Percentiles rank a stretch among this genome's conserved stretches.
These are phyloP conservation scores for Saccostrea cuccullata DNA, from an alignment of 1,140 invertebrate species.

Conservation along the genomic window DNA sequence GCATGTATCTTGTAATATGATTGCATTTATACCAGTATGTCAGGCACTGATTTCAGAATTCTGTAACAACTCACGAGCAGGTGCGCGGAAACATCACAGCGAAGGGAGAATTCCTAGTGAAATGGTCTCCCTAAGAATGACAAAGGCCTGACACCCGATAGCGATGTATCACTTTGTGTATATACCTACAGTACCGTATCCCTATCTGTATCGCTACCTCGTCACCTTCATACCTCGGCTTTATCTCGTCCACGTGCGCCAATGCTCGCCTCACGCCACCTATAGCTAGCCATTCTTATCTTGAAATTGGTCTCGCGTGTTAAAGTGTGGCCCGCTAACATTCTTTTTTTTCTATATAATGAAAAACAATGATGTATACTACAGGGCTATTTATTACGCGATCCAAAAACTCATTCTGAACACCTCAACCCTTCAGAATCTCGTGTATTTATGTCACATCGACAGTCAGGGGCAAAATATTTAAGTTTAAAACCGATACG, in stretches of 20 bases:
- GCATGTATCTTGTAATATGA: too few relatives aligned
- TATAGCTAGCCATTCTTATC: background rate
- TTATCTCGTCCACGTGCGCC: background rate
- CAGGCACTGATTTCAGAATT: too few relatives aligned
- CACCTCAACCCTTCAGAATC: background rate
- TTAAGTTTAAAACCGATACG: too few relatives aligned
- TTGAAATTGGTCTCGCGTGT: background rate
- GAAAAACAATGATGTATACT: slow-evolving; percentile 6
- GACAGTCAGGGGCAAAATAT: background rate
- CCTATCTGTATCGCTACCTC: background rate
- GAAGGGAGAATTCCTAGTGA: too few relatives aligned
- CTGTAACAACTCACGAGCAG: too few relatives aligned
- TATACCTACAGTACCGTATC: too few relatives aligned
- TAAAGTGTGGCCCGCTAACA: background rate
- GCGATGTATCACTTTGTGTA: too few relatives aligned
- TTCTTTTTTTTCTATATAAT: background rate
- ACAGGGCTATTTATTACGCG: background rate
- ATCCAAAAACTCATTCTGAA: background rate
- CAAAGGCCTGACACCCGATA: too few relatives aligned
- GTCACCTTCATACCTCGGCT: background rate
- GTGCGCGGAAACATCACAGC: too few relatives aligned
- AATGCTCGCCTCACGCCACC: background rate
- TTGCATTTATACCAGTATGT: too few relatives aligned
- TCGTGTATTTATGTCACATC: background rate
- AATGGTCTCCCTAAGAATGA: too few relatives aligned